Evolutionary conservation across 2,797 vertebrate genomes (phyloP), one percentile per base, ranked within the genome.

Genomic region (Amazona finschi): DNA sequence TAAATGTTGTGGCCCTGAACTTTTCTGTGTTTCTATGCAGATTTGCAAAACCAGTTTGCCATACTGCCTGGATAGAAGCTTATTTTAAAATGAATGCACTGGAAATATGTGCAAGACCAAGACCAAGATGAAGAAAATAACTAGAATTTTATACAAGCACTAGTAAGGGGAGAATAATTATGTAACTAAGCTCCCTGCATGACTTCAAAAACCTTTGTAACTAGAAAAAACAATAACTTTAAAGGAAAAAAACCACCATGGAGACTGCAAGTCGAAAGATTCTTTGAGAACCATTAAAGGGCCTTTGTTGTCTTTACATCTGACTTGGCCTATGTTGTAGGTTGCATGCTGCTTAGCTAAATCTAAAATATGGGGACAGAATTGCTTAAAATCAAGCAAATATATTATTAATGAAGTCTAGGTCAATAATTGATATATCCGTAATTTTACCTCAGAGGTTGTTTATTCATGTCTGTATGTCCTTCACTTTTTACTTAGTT

Each of bases 231-330:
- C 89, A 78, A 90, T 95, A 93, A 55, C 85, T 97, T 97, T 97
- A 97, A 97, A 95, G 94, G 86, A 61, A 97, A 97, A 49, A 87
- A 60, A 33, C 0, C 69, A 74, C 13, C 28, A 38, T 33, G 44
- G 27, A 74, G 69, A 65, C 76, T 92, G 78, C 43, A 93, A 96
- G 74, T 93, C 4, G 20, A 90, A 89, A 84, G 62, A 71, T 96
- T 97, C 97, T 97, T 94, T 97, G 79, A 97, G 92, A 94, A 86
- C 73, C 72, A 66, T 83, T 92, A 95, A 95, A 96, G 57, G 62
- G 39, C 38, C 88, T 93, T 91, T 85, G 82, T 91, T 96, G 17
- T 30, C 6, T 41, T 80, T 90, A 95, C 94, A 94, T 94, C 91
- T 97, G 91, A 79, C 80, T 97, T 89, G 49, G 58, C 92, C 58